Evolutionary conservation across 2,888 invertebrate genomes (phyloP), one percentile per base, ranked within the genome.

Genomic region (Eristalinus sepulchralis): DNA sequence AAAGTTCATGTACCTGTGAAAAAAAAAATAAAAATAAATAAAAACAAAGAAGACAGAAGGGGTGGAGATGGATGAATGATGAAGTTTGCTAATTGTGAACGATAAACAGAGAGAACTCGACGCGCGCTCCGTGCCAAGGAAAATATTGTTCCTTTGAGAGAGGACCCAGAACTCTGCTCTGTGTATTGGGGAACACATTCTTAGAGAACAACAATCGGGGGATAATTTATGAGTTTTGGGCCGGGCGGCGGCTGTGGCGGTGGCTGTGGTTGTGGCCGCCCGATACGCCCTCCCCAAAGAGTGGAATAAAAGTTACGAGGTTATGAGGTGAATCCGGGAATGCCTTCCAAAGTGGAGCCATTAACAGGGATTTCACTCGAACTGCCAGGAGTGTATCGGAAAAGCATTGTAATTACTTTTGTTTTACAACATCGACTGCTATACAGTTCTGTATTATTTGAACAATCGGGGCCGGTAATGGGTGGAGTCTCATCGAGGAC

Each of bases 1-100:
- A 94, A 98, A 97, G 91, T 97, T 95, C 95, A 97, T 95, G 93
- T 98, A 98, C 89, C 90, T 90, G 75, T 39, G 47, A 8, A 47
- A 17, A 47, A 47, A 17, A 17, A 39, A n/a, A n/a, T n/a, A n/a
- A n/a, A n/a, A n/a, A n/a, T n/a, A n/a, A n/a, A n/a, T n/a, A n/a
- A n/a, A n/a, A n/a, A n/a, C n/a, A n/a, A n/a, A n/a, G n/a, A n/a
- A n/a, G n/a, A n/a, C n/a, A 36, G 11, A 2, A 55, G 9, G 13
- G 53, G 20, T 47, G 20, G 39, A 10, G 17, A 8, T 24, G 57
- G 33, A 24, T 78, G 70, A 36, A 47, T 47, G 47, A 47, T 47
- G 47, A 60, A 60, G 63, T 72, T 47, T 47, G 47, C 47, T 82
- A 82, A 86, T 81, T 86, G 66, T 66, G 67, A 57, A 62, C 77